These are phyloP conservation scores for Prunella himalayana DNA, from an alignment of 2,113 vertebrate species.

Conservation along the genomic window DNA sequence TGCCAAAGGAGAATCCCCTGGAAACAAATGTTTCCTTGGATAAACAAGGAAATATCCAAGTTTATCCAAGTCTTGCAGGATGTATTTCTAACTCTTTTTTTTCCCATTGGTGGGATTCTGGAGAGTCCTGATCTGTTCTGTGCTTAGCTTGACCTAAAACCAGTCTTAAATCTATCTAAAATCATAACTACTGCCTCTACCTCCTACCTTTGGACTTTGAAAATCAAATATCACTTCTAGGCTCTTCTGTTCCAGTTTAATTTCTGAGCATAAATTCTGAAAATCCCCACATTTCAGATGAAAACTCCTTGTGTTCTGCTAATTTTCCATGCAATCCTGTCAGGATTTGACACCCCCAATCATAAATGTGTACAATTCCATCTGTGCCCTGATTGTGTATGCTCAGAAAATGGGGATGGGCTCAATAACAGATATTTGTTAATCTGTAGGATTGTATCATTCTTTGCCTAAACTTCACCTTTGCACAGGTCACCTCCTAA, in stretches of 20 bases:
- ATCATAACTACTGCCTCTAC: not conserved
- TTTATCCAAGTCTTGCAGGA: not conserved
- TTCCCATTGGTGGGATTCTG: not conserved
- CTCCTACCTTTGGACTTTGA: not conserved
- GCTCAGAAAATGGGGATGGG: not conserved
- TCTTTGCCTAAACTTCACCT: not conserved
- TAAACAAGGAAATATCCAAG: too few relatives aligned
- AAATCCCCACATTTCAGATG: not conserved
- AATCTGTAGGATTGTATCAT: not conserved
- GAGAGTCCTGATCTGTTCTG: not conserved
- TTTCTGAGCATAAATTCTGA: not conserved
- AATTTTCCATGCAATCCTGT: not conserved
- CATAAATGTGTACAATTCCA: fast-evolving
- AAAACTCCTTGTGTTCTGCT: not conserved
- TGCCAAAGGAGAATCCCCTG: not conserved
- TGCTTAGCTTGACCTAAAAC: not conserved
- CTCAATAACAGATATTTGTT: not conserved
- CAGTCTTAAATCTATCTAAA: not conserved
- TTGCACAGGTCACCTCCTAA: not conserved
- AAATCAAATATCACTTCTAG: not conserved
- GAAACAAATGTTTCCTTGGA: not conserved
- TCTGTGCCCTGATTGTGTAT: fast-evolving
- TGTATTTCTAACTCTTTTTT: not conserved
- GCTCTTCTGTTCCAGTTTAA: not conserved
- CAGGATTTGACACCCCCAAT: not conserved